Base-by-base conservation (phyloP, 2,113 vertebrate genomes). In the Brachionichthys hirsutus region DNA sequence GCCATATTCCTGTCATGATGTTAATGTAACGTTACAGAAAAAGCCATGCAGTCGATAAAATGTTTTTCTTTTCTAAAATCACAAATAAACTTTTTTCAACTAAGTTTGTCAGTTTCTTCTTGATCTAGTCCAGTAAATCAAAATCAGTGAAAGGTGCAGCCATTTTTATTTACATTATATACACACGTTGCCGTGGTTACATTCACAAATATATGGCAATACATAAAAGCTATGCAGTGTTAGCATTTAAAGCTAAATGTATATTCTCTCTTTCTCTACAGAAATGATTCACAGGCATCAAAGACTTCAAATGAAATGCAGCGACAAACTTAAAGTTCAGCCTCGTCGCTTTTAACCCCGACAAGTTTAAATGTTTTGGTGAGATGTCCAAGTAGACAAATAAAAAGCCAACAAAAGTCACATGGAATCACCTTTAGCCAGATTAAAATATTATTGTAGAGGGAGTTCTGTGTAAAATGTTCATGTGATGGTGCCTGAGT, bases 161-260 rank as follows among this genome's bases (percentile, higher is more conserved):
- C 34, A 38, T 54, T 42, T 80, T 89, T 89, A 91, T 89, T 85
- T 89, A 89, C 89, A 89, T 42, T 81, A 88, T 84, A 57, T 50
- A 90, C 80, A 52, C 54, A 64, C 4, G 61, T 59, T 62, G 3
- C 57, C 40, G 71, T 67, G 47, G 56, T 90, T 87, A 81, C 87
- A 88, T 85, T 89, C 69, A 85, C 42, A 70, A 74, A 72, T 77
- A 82, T 34, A 50, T 54, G 58, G 9, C 52, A 38, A 46, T 47
- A 64, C 13, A 36, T 72, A 75, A 70, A 30, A 64, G n/a, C 54
- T 75, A 77, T 40, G 54, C 46, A 62, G 62, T 54, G 53, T 17
- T 2, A 58, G 17, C 41, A 41, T 62, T 75, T 50, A 47, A 77
- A 77, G 41, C 71, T 50, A 12, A 17, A 35, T 40, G 19, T 78